Conservation (phyloP, 2,888 invertebrate species). For the Andrena camellia region DNA sequence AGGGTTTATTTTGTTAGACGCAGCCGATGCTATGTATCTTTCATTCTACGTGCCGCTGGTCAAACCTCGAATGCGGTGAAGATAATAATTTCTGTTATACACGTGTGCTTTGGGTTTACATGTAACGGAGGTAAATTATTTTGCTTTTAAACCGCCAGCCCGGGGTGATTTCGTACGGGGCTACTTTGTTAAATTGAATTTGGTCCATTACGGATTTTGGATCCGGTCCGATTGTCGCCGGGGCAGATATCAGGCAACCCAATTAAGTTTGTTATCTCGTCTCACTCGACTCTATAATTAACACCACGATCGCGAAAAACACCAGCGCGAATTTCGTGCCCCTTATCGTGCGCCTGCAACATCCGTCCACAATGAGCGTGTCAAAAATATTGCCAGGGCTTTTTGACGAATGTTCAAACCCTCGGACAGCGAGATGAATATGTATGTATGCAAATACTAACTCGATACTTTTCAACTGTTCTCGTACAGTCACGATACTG, state of each 20-base stretch:
- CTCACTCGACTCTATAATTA: slow-evolving; percentile 43
- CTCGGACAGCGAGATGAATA: neutral
- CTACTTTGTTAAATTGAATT: slow-evolving; percentile 34
- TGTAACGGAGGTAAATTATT: neutral
- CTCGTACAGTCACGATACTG: too few species aligned
- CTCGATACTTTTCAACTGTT: too few species aligned
- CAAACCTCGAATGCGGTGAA: neutral
- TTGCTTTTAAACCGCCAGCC: neutral
- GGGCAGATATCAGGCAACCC: neutral
- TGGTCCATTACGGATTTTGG: slow-evolving; percentile 16
- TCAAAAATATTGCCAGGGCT: neutral
- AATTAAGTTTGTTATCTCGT: slow-evolving; percentile 45
- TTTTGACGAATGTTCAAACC: neutral
- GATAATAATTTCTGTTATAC: neutral
- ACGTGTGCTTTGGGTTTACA: neutral
- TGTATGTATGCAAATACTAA: too few species aligned
- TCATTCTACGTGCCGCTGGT: neutral
- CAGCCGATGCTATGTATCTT: neutral
- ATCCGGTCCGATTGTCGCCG: slow-evolving; percentile 13
- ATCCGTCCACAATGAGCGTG: neutral
- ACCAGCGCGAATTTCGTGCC: neutral
- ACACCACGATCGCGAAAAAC: slow-evolving; percentile 25
- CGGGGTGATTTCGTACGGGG: neutral
- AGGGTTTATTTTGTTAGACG: neutral
- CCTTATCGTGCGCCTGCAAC: slow-evolving; percentile 30